Base-by-base conservation (phyloP, 2,888 invertebrate genomes). In the Hydrotaea diabolus region DNA sequence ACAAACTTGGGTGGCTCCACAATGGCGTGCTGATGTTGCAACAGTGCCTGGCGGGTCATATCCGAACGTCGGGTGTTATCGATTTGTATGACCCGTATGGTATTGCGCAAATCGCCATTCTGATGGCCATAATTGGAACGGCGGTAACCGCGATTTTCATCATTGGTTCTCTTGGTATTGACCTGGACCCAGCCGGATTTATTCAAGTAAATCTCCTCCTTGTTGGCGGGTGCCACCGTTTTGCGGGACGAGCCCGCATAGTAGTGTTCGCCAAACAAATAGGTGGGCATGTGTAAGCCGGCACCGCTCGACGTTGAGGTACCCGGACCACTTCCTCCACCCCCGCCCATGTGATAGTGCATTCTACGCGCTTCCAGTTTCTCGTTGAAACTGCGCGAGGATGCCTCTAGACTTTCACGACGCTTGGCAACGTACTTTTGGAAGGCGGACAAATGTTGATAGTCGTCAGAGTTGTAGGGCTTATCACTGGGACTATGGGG, bases 101-200 rank as follows among this genome's bases (percentile, higher is more conserved):
- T 88, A 69, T 88, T 88, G 75, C 85, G 85, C 11, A 76, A 76
- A 43, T 85, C 85, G 26, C 88, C 89, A 83, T 91, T 91, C 77
- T 90, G 91, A 71, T 89, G 90, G 9, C 87, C 88, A 59, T 89
- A 89, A 80, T 89, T 90, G 0, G 86, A 78, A 4, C 89, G 88
- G 4, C 90, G 88, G 26, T 87, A 88, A 71, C 87, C 86, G 21
- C 86, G 89, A 80, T 89, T 91, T 78, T 93, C 92, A 78, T 92
- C 91, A 74, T 89, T 88, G 57, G 89, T 89, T 7, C 91, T 88
- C 82, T 92, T 93, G 8, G 89, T 89, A 86, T 92, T 93, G 1
- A 93, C 93, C 87, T 93, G 93, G n/a, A 93, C 93, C 93, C 93
- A 93, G 23, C 93, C 93, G 39, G 93, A 93, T 79, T 92, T 92